Base-by-base conservation (phyloP, 2,797 vertebrate species). In the Benthosema pterotum region DNA sequence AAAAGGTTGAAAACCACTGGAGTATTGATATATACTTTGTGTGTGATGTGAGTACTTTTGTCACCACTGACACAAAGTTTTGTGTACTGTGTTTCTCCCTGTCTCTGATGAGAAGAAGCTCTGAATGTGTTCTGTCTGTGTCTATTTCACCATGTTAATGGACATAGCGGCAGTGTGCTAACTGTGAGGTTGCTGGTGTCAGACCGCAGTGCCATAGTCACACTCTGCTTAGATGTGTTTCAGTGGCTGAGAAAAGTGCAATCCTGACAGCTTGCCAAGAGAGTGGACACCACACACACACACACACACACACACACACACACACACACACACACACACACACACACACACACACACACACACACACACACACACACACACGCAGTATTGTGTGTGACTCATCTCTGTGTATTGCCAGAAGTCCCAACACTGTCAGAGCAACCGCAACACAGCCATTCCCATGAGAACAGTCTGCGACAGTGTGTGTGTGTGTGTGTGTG, bases 371-470 rank as follows among this genome's bases (percentile, higher is more conserved):
- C 43, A 3, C 43, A 3, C 38, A 51, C 13, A 47, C 19, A 42
- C 19, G 19, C n/a, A 18, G 3, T 47, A 59, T 42, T 60, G 63
- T 72, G 56, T 65, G 63, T 12, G 0, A 57, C 15, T 56, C 54
- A 45, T 16, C 17, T 19, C 54, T 18, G 54, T 43, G 3, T 71
- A 18, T 56, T 14, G 59, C 75, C 65, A 67, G 57, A 75, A 71
- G 60, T 8, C 51, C 16, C 11, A n/a, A n/a, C n/a, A 48, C 17
- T 38, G 62, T 71, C 38, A 75, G 51, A 74, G 50, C 55, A 57
- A 45, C 55, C 51, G 58, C 57, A 75, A 75, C 72, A 67, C 71
- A 77, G 81, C 69, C 18, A 4, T 43, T 62, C 45, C 42, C 71
- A 17, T 55, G 52, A 70, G 53, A 2, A 57, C 60, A 12, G 42